These are phyloP conservation scores for Nanger granti DNA, from an alignment of 2,113 vertebrate genomes.

Conservation along the genomic window DNA sequence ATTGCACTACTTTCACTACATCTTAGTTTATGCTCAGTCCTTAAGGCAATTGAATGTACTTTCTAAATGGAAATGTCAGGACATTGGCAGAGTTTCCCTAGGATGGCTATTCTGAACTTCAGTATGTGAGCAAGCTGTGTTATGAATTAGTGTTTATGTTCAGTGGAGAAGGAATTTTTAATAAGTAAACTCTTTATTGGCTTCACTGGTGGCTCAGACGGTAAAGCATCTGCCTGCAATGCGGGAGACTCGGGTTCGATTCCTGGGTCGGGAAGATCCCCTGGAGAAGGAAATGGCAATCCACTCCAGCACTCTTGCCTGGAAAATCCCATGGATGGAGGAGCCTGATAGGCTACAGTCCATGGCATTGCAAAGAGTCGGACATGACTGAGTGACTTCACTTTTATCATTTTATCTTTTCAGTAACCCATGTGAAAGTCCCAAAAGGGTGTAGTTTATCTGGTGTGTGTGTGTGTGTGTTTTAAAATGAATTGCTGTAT, in stretches of 20 bases:
- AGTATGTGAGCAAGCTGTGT: neutral
- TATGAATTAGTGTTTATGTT: neutral
- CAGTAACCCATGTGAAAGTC: neutral
- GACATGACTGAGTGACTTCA: too few species aligned
- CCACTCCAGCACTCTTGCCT: too few species aligned
- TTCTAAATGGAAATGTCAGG: constrained; percentile 1
- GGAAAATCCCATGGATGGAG: too few species aligned
- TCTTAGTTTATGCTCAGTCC: neutral
- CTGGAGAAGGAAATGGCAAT: too few species aligned
- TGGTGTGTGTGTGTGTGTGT: neutral
- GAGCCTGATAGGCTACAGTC: too few species aligned
- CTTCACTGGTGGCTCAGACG: too few species aligned
- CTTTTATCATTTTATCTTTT: too few species aligned
- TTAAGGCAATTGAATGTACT: neutral
- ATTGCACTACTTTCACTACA: neutral
- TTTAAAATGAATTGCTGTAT: neutral
- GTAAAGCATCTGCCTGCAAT: too few species aligned
- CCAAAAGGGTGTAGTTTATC: neutral
- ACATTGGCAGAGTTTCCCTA: neutral
- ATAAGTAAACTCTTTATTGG: neutral
- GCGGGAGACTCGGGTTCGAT: fast-evolving
- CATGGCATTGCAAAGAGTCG: too few species aligned
- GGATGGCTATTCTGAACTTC: neutral
- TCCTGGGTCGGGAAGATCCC: too few species aligned
- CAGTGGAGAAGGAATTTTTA: neutral